Evolutionary conservation across 1,140 invertebrate species (phyloP).

Genomic region (Sipha flava): DNA sequence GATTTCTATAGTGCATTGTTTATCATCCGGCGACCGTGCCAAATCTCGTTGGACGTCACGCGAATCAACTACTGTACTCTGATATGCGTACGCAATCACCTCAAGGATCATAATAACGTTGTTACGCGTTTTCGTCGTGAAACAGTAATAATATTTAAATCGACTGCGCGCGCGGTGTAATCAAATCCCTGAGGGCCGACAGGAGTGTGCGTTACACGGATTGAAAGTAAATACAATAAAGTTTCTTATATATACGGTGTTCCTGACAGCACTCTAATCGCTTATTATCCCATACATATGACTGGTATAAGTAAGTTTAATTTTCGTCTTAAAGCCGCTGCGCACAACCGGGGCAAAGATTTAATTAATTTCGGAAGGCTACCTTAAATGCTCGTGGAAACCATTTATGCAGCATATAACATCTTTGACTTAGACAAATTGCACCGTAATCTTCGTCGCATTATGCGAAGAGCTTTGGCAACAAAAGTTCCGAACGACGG

Average conservation of each 20-base stretch:
- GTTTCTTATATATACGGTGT: neutral
- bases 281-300: neutral
- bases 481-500: neutral
- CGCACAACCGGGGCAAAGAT: neutral
- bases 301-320: neutral
- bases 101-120: neutral
- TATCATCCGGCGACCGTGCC: too few relatives aligned
- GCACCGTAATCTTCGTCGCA: neutral
- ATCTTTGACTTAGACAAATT: constrained; percentile 10
- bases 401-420: neutral
- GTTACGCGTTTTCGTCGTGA: neutral
- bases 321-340: neutral
- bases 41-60: too few relatives aligned
- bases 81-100: too few relatives aligned
- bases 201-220: neutral
- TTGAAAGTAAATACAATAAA: neutral
- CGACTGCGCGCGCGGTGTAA: neutral
- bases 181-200: too few relatives aligned
- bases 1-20: too few relatives aligned
- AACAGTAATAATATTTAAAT: neutral
- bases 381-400: neutral
- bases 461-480: neutral
- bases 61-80: too few relatives aligned
- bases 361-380: constrained; percentile 7
- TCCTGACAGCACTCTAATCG: constrained; percentile 4